Evolutionary conservation across 2,113 vertebrate genomes (phyloP).

Genomic region (Todiramphus saurophagus): DNA sequence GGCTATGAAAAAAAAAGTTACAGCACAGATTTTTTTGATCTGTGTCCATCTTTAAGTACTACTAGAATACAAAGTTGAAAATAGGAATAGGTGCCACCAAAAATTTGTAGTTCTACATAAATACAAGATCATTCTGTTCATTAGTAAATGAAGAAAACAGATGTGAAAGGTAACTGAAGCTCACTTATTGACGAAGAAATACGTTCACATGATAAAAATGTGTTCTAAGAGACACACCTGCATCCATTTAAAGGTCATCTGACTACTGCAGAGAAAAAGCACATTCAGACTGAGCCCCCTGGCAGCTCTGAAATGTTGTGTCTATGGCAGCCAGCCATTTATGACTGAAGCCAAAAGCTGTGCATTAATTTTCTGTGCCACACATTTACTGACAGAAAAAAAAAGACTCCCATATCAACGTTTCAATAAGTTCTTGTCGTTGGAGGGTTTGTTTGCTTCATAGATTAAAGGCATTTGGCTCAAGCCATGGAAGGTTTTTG

Average conservation of each 20-base stretch:
- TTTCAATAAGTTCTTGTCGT: slow-evolving; percentile 29
- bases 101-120: not conserved
- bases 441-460: slow-evolving; percentile 47
- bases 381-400: slow-evolving; percentile 37
- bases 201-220: not conserved
- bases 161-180: slow-evolving; percentile 29
- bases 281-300: not conserved
- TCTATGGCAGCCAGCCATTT: slow-evolving; percentile 28
- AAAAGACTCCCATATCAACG: not conserved
- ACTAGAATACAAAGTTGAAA: not conserved
- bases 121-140: not conserved
- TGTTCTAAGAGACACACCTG: slow-evolving; percentile 38
- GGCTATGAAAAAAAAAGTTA: not conserved
- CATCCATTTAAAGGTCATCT: slow-evolving; percentile 52
- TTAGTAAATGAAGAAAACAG: not conserved
- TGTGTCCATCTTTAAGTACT: not conserved
- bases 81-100: not conserved
- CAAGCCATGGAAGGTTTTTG: slow-evolving; percentile 38
- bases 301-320: slow-evolving; percentile 6
- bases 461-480: slow-evolving; percentile 56
- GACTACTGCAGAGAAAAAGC: slow-evolving; percentile 38
- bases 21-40: fast-evolving
- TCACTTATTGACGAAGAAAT: slow-evolving; percentile 26
- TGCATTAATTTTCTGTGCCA: not conserved
- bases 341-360: slow-evolving; percentile 27